Base-by-base conservation (phyloP, 2,888 invertebrate genomes). In the Sycophila texana region DNA sequence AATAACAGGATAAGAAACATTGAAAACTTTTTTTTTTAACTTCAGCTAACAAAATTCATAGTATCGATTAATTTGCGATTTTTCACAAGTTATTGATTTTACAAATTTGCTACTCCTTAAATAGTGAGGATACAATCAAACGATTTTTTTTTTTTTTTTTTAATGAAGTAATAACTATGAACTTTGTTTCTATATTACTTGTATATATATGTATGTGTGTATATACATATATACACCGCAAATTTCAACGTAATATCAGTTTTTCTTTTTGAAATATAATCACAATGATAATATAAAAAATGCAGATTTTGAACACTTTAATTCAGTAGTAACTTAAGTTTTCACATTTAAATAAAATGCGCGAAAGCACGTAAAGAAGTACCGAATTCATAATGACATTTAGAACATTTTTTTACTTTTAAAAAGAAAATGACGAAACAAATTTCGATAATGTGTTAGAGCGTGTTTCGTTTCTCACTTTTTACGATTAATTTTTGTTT, bases 351-450 rank as follows among this genome's bases (percentile, higher is more conserved):
- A 70, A 73, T 65, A 77, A 73, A 79, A 61, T 58, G 73, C 65
- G 61, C 30, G 39, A 73, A 77, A 77, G 60, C 53, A 80, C 80
- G 68, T 58, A 79, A 78, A 81, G 66, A 66, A 81, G 77, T 81
- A 83, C 82, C 81, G 81, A 83, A 81, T 82, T 85, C 81, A 78
- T 76, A 84, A 82, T 77, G 83, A 84, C 67, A 67, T 68, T 78
- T 81, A 82, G 82, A 16, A 72, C 80, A 80, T 74, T 71, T 76
- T 78, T 73, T 80, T 78, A 79, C 66, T 39, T 57, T 70, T 20
- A 76, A 74, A 73, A 71, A 71, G 10, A 39, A 39, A 39, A 7
- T 39, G 39, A 39, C 39, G 10, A 39, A 10, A 10, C 30, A 20
- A 67, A 55, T 39, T 65, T 74, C 20, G 55, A 74, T 70, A 70